Conservation (phyloP, 1,140 invertebrate species). For the Drosophila varians region DNA sequence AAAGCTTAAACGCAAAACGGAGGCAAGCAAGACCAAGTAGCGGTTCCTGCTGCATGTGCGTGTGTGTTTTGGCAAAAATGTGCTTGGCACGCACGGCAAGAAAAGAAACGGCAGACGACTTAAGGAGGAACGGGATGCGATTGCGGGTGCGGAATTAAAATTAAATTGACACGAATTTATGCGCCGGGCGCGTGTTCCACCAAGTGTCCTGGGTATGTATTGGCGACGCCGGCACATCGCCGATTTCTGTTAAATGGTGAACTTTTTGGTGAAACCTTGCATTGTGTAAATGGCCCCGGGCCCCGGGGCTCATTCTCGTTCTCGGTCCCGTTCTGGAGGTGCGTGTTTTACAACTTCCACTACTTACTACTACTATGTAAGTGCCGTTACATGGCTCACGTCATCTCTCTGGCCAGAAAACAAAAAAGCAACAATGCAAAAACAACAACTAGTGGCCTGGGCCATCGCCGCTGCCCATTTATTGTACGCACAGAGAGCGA, state of each 20-base stretch:
- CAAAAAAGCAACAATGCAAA: conserved; percentile 27
- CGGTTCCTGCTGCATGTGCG: conserved; percentile 56
- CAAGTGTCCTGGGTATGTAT: conserved; percentile 51
- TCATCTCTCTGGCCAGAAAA: conserved; percentile 59
- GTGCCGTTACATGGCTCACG: conserved; percentile 56
- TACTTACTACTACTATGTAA: conserved; percentile 23
- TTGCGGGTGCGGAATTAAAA: conserved; percentile 55
- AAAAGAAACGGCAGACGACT: conserved; percentile 30
- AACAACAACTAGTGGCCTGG: conserved; percentile 39
- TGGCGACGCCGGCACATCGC: conserved; percentile 22
- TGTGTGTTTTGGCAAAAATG: conserved; percentile 58
- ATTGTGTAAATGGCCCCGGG: conserved; percentile 17
- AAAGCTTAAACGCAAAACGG: not conserved
- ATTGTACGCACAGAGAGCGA: conserved; percentile 42
- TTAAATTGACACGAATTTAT: conserved; percentile 68
- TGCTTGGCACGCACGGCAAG: conserved; percentile 55
- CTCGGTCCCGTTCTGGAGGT: conserved; percentile 9
- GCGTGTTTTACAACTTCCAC: conserved; percentile 33
- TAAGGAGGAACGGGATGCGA: conserved; percentile 44
- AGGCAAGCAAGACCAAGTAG: conserved; percentile 61
- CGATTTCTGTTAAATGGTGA: conserved; percentile 10
- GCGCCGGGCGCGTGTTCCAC: conserved; percentile 54
- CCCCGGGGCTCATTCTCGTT: conserved; percentile 13
- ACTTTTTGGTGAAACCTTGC: conserved; percentile 19
- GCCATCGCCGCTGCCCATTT: conserved; percentile 44